These are phyloP conservation scores for Oreochromis spilurus DNA, from an alignment of 2,113 vertebrate genomes.

Conservation along the genomic window DNA sequence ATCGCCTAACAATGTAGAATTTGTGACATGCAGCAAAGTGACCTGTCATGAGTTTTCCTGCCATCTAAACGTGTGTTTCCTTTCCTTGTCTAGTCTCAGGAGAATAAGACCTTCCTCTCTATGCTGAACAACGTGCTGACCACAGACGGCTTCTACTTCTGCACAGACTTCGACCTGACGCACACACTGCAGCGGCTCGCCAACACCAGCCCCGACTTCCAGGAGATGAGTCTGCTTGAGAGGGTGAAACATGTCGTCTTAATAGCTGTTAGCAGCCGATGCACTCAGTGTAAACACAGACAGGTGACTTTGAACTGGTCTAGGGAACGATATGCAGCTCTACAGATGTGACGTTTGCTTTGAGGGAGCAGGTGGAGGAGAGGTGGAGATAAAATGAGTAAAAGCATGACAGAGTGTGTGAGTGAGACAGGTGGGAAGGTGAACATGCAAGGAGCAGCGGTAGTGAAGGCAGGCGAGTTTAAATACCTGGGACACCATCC, in stretches of 20 bases:
- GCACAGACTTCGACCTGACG: slow-evolving; percentile 90
- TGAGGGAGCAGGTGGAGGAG: neutral
- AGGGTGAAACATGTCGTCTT: slow-evolving; percentile 75
- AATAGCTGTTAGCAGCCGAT: neutral
- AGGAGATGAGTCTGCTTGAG: slow-evolving; percentile 96
- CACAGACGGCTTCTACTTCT: slow-evolving; percentile 96
- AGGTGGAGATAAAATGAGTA: neutral
- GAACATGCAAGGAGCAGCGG: neutral
- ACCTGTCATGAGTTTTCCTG: neutral
- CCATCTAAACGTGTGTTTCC: neutral
- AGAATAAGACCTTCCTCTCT: slow-evolving; percentile 91
- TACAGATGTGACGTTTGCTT: neutral
- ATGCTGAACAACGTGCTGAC: slow-evolving; percentile 92
- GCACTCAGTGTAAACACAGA: neutral
- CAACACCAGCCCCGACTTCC: slow-evolving; percentile 96
- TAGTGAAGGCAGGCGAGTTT: neutral
- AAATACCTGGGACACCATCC: neutral
- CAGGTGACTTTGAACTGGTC: fast-evolving
- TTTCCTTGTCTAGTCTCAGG: slow-evolving; percentile 79
- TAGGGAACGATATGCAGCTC: fast-evolving
- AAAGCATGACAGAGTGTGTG: neutral
- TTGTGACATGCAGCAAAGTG: neutral
- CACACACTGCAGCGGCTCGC: slow-evolving; percentile 91
- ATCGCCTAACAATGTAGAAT: fast-evolving
- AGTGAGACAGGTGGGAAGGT: too few relatives aligned